phyloP scores from a whole-genome alignment of 2,888 invertebrate genomes.

The Pegoplata infirma region DNA sequence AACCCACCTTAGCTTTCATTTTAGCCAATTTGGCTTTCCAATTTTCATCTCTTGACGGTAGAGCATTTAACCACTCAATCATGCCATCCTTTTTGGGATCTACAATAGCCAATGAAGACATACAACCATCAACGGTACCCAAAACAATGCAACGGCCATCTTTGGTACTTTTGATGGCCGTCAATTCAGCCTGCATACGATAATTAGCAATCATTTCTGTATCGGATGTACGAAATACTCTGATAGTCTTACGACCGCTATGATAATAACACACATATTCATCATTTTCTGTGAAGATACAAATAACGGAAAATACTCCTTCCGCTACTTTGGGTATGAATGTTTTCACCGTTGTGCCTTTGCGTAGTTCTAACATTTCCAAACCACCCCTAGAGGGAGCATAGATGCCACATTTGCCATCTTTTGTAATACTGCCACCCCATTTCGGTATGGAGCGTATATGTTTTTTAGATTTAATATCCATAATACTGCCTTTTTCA shows the following conservation, averaged over 20 bases:
- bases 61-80: constrained; percentile 81
- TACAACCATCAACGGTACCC: constrained; percentile 95
- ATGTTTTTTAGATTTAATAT: constrained; percentile 92
- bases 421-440: constrained; percentile 92
- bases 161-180: constrained; percentile 86
- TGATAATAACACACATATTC: constrained; percentile 98
- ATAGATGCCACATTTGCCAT: constrained; percentile 93
- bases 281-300: constrained; percentile 95
- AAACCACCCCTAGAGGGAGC: constrained; percentile 95
- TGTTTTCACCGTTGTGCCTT: constrained; percentile 91
- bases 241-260: constrained; percentile 94
- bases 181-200: constrained; percentile 92
- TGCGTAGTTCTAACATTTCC: constrained; percentile 93
- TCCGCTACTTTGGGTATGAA: constrained; percentile 97
- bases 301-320: constrained; percentile 97
- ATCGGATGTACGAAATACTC: constrained; percentile 94
- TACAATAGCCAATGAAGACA: constrained; percentile 91
- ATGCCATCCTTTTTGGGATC: constrained; percentile 85
- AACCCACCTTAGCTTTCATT: constrained; percentile 81
- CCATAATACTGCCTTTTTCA: constrained; percentile 93
- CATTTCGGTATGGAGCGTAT: constrained; percentile 93
- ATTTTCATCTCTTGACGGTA: constrained; percentile 85
- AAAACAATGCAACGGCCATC: constrained; percentile 91
- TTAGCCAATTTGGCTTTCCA: constrained; percentile 85
- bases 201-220: constrained; percentile 96